Evolutionary conservation across 2,113 vertebrate species (phyloP).

Genomic region (Dicerorhinus sumatrensis): DNA sequence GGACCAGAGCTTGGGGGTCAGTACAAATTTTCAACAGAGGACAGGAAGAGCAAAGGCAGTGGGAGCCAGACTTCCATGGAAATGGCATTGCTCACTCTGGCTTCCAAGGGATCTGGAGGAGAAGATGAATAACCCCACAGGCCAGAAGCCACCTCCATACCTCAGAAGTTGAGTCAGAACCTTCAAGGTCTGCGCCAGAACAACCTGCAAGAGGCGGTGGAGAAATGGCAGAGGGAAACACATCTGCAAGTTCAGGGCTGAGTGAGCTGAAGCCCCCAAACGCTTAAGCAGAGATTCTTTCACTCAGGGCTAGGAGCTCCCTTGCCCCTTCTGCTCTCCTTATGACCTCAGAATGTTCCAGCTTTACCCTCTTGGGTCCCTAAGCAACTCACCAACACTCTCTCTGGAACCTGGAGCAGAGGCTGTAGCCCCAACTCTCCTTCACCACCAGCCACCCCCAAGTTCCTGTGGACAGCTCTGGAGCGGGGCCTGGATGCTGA

Average conservation of each 20-base stretch:
- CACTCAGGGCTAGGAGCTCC: neutral
- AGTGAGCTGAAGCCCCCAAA: no score
- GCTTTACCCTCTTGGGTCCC: neutral
- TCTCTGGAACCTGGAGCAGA: neutral
- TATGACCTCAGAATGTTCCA: neutral
- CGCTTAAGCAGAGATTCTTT: fast-evolving
- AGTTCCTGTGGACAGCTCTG: neutral
- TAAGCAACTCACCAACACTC: neutral
- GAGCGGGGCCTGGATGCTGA: neutral
- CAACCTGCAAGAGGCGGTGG: neutral
- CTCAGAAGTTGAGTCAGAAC: neutral
- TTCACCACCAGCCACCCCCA: no score
- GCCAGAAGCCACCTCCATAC: neutral
- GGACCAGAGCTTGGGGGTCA: neutral
- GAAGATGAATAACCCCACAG: neutral
- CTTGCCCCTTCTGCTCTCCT: neutral
- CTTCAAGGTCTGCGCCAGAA: neutral
- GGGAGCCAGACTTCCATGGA: neutral
- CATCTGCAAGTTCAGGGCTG: neutral
- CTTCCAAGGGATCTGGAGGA: neutral
- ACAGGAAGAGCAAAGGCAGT: neutral
- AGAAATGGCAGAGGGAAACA: neutral
- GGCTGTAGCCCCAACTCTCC: neutral
- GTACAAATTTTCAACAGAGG: no score
- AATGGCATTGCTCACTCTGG: neutral